Conservation (phyloP, 2,888 invertebrate species). For the Tetragonisca angustula region DNA sequence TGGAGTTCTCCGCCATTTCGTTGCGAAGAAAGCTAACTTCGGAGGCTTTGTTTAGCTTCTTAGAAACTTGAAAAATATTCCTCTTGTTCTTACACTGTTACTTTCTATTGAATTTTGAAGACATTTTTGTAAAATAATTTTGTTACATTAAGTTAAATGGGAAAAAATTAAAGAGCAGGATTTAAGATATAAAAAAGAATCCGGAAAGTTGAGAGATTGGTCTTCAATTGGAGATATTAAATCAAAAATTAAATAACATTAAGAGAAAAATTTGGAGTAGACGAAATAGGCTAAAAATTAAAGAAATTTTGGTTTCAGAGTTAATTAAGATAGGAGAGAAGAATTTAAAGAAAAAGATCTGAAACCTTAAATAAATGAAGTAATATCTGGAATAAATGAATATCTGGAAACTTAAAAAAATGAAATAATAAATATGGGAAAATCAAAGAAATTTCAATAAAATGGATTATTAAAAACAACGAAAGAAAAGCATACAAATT, state of each 20-base stretch:
- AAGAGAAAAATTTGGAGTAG: background rate
- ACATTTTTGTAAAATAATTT: background rate
- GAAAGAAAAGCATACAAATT: too few relatives aligned
- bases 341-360: background rate
- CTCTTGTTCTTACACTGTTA: too few relatives aligned
- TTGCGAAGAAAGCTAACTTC: background rate
- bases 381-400: too few relatives aligned
- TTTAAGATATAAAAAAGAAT: background rate
- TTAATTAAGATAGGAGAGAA: too few relatives aligned
- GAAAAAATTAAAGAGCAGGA: too few relatives aligned
- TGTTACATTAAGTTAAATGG: background rate
- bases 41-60: too few relatives aligned
- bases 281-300: background rate
- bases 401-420: too few relatives aligned
- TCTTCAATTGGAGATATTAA: background rate
- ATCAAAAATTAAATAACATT: background rate
- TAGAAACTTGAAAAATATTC: background rate
- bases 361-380: too few relatives aligned
- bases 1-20: constrained; percentile 13
- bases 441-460: too few relatives aligned
- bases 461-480: too few relatives aligned
- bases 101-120: background rate
- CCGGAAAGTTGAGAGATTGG: background rate
- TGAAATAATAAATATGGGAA: too few relatives aligned
- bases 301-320: background rate